phyloP scores from a whole-genome alignment of 2,113 vertebrate genomes.

The Phaethornis superciliosus region DNA sequence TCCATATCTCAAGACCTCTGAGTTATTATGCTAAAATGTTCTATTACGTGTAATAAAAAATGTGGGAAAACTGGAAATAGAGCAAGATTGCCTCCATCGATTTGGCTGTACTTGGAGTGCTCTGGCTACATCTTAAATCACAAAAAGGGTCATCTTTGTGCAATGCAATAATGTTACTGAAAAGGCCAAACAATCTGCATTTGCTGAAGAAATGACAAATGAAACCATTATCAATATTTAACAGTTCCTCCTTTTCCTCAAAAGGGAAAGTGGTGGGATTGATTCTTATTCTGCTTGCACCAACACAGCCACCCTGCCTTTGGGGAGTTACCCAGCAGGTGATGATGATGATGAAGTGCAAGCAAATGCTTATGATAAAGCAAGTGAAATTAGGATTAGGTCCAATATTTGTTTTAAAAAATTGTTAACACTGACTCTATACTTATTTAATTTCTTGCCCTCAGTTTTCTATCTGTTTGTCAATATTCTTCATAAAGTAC shows the following conservation, averaged over 20 bases:
- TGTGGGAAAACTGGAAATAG: constrained; percentile 43
- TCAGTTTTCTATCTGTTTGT: not conserved
- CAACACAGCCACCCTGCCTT: not conserved
- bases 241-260: constrained; percentile 6
- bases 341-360: not conserved
- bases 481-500: not conserved
- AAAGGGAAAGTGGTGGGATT: not conserved
- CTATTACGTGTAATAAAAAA: constrained; percentile 45
- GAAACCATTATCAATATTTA: not conserved
- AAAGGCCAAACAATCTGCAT: constrained; percentile 30
- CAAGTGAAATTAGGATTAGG: not conserved
- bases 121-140: constrained; percentile 21
- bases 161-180: not conserved
- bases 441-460: not conserved
- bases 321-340: not conserved
- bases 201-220: constrained; percentile 11
- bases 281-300: not conserved
- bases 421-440: not conserved
- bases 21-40: constrained; percentile 59
- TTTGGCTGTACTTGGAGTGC: constrained; percentile 14
- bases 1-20: constrained; percentile 30
- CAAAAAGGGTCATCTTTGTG: constrained; percentile 3
- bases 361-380: not conserved
- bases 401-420: not conserved
- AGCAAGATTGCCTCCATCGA: not conserved